These are phyloP conservation scores for Chrysolina americana DNA, from an alignment of 2,888 invertebrate species.

Conservation along the genomic window DNA sequence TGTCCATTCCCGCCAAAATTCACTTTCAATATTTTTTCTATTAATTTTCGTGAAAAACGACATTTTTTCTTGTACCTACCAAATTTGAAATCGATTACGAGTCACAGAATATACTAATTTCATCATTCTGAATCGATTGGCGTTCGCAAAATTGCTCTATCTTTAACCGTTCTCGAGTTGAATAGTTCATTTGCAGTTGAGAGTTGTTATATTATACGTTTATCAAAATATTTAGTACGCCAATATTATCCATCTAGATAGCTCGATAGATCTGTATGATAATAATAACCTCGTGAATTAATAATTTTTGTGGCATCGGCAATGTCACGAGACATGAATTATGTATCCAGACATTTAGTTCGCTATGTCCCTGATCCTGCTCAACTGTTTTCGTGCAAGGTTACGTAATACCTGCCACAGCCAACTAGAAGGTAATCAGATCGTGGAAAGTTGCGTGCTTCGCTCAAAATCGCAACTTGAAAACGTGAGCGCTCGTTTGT, in stretches of 20 bases:
- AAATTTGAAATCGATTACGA: too few species aligned
- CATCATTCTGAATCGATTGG: too few species aligned
- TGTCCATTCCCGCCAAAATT: too few species aligned
- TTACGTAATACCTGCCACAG: conserved; percentile 13
- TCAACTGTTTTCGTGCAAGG: conserved; percentile 13
- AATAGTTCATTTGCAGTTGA: too few species aligned
- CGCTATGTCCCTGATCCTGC: conserved; percentile 20
- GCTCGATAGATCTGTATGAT: not conserved
- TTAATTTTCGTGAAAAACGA: too few species aligned
- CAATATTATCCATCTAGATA: not conserved
- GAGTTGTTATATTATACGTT: too few species aligned
- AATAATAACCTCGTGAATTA: not conserved
- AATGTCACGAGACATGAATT: conserved; percentile 11
- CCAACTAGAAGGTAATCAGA: conserved; percentile 23
- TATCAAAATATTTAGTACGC: too few species aligned
- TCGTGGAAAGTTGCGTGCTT: conserved; percentile 19
- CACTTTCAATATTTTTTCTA: too few species aligned
- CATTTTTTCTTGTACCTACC: too few species aligned
- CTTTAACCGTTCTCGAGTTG: too few species aligned
- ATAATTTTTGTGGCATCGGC: not conserved
- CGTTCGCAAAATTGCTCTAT: too few species aligned
- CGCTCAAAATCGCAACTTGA: conserved; percentile 2
- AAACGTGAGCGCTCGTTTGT: conserved; percentile 14
- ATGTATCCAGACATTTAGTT: not conserved
- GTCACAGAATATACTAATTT: too few species aligned